Base-by-base conservation (phyloP, 2,888 invertebrate species). In the Dolichopus griseipennis region DNA sequence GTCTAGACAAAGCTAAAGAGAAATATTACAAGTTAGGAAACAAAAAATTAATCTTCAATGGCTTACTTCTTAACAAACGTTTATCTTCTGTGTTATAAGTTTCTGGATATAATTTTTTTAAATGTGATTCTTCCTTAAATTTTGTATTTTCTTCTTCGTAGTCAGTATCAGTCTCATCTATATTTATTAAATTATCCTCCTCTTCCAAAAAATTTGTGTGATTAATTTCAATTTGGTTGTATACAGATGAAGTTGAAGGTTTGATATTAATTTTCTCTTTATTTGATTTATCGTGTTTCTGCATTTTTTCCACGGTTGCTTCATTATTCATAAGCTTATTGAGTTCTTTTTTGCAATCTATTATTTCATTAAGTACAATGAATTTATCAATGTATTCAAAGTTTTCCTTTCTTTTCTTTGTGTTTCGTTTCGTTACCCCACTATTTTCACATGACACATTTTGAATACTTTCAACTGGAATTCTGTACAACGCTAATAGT, bases 401-500 rank as follows among this genome's bases (percentile, higher is more conserved):
- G 18, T 6, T 52, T 18, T 2, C 2, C 6, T 52, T 52, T 15
- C 52, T 52, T 52, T n/a, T 52, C 6, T 52, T 52, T 18, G 52
- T 2, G 18, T 15, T n/a, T 52, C 52, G 1, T 70, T 65, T 12
- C 70, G 15, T 10, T 68, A 27, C 6, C 66, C 33, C 2, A 68
- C 1, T 18, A 12, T 52, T 52, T 52, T 5, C 52, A 6, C 52
- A 6, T 18, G 5, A 15, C 2, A n/a, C 18, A 52, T 52, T 43
- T n/a, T 12, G 10, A 41, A 34, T 20, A 27, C 15, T 63, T 37
- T 33, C 65, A 65, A 37, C 61, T 20, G 12, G 41, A 70, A 71
- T 20, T 69, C 92, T 91, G 82, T 97, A 97, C 81, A 95, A 87
- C 15, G 94, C 93, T 75, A 97, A 83, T 69, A 97, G 83, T 78